Evolutionary conservation across 2,113 vertebrate genomes (phyloP).

Genomic region (Pelecanus crispus): DNA sequence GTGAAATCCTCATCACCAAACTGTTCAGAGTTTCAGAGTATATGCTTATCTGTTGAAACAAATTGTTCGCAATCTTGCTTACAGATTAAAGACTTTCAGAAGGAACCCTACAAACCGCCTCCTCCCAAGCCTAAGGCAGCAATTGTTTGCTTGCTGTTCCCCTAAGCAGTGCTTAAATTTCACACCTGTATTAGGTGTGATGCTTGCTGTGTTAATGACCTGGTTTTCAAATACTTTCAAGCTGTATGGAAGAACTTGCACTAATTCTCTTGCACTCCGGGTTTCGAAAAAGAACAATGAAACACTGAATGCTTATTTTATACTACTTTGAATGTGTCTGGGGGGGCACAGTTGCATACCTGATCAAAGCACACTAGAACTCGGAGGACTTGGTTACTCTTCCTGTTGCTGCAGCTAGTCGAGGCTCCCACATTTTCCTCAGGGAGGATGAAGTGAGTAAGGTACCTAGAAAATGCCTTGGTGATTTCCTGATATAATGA

Average conservation of each 20-base stretch:
- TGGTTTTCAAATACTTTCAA: background rate
- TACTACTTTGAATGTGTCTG: background rate
- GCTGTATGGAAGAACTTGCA: background rate
- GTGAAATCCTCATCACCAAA: background rate
- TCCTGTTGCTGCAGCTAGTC: background rate
- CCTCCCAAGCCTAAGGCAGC: background rate
- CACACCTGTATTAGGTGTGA: background rate
- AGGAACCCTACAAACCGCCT: background rate
- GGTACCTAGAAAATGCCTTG: background rate
- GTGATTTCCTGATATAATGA: background rate
- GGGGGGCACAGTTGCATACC: background rate
- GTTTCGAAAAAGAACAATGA: background rate
- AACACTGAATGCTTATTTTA: background rate
- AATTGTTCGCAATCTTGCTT: background rate
- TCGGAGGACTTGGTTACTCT: background rate
- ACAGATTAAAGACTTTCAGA: background rate
- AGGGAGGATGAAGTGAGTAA: background rate
- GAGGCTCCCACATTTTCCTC: background rate
- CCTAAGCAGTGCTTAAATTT: background rate
- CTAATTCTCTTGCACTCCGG: background rate
- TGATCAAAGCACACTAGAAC: background rate
- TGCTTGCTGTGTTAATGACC: background rate
- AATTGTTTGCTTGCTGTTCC: slow-evolving; percentile 5
- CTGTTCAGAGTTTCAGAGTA: background rate
- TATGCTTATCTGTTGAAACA: background rate